phyloP scores from a whole-genome alignment of 2,113 vertebrate species.

The Ascaphus truei region DNA sequence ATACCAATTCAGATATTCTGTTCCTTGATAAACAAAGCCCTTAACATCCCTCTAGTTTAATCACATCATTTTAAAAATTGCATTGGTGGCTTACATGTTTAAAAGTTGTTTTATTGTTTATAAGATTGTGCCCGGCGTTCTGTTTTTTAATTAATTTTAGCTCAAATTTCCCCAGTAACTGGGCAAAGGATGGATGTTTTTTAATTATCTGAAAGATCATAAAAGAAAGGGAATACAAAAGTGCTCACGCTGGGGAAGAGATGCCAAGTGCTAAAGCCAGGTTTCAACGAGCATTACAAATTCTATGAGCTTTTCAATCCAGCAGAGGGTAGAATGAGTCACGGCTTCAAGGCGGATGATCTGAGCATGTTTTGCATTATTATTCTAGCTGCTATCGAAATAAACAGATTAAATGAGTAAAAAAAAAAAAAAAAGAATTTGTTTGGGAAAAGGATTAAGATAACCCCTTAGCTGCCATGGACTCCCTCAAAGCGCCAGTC shows the following conservation, averaged over 20 bases:
- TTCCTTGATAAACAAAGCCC: not conserved
- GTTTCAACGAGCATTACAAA: slow-evolving; percentile 25
- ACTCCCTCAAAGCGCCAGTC: no score
- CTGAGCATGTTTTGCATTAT: slow-evolving; percentile 21
- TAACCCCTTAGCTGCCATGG: no score
- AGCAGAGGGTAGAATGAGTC: slow-evolving; percentile 33
- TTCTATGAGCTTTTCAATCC: slow-evolving; percentile 29
- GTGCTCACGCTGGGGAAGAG: slow-evolving; percentile 9
- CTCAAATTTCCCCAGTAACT: slow-evolving; percentile 27
- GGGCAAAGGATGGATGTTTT: slow-evolving; percentile 34
- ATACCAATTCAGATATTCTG: not conserved
- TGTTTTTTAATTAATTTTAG: slow-evolving; percentile 29
- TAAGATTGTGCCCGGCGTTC: slow-evolving; percentile 11
- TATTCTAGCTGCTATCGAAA: slow-evolving; percentile 14
- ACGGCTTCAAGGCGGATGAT: slow-evolving; percentile 22
- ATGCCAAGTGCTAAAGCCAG: slow-evolving; percentile 22
- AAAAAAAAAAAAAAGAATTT: no score
- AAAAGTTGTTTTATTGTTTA: slow-evolving; percentile 33
- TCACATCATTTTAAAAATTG: slow-evolving; percentile 5
- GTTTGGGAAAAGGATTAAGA: no score
- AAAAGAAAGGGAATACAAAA: slow-evolving; percentile 27
- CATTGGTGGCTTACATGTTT: slow-evolving; percentile 13
- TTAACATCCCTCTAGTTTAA: slow-evolving; percentile 9
- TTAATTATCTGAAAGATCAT: slow-evolving; percentile 32
- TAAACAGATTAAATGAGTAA: slow-evolving; percentile 16